Conservation (phyloP, 2,797 vertebrate species). For the Neosilurus hyrtlii region DNA sequence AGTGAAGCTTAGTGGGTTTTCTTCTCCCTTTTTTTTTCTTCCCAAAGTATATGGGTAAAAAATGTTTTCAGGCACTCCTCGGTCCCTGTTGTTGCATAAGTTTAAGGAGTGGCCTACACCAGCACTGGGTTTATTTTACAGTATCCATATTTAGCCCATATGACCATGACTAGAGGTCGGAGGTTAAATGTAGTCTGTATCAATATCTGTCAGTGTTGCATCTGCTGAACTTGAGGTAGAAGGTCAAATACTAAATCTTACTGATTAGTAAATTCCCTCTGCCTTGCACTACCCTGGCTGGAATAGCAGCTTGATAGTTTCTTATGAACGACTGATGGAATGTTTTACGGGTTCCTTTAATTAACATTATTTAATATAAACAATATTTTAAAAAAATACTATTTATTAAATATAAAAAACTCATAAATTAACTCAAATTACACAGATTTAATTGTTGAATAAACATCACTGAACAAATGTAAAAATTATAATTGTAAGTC, state of each 20-base stretch:
- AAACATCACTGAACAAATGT: too few relatives aligned
- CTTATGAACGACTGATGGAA: not conserved
- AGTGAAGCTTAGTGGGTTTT: slow-evolving; percentile 67
- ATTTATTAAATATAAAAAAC: not conserved
- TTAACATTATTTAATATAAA: not conserved
- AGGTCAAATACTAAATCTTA: not conserved
- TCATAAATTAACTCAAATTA: too few relatives aligned
- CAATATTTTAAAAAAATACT: too few relatives aligned
- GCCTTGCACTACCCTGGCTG: not conserved
- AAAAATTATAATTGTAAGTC: too few relatives aligned
- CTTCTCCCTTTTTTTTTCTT: not conserved
- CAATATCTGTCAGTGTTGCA: slow-evolving; percentile 15
- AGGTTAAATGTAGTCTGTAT: slow-evolving; percentile 16
- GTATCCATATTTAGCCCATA: slow-evolving; percentile 42
- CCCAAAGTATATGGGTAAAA: too few relatives aligned
- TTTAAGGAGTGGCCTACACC: not conserved
- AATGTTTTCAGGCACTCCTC: not conserved
- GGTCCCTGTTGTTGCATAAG: not conserved
- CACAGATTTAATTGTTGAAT: too few relatives aligned
- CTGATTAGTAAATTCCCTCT: not conserved
- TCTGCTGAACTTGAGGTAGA: not conserved
- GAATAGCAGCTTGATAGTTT: not conserved
- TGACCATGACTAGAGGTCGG: slow-evolving; percentile 11
- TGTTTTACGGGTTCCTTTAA: not conserved
- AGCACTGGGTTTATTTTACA: slow-evolving; percentile 22